A percentile compares a stretch with the other conserved stretches of the same genome.
Evolutionary conservation across 2,797 vertebrate species (phyloP).

Genomic region (Pipistrellus kuhlii): DNA sequence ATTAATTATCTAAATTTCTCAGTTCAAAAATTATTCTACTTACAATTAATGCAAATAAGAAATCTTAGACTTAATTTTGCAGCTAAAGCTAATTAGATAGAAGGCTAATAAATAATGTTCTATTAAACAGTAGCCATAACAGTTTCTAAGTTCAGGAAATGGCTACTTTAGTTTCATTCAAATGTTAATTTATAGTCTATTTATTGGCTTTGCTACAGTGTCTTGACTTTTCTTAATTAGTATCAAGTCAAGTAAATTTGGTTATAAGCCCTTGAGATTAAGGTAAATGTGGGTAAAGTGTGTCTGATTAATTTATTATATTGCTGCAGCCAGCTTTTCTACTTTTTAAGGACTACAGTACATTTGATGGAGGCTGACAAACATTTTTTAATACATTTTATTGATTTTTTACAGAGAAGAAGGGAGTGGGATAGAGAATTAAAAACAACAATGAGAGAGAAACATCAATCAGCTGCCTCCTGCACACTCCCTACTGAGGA

Average conservation of each 20-base stretch:
- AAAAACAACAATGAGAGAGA: too few relatives aligned
- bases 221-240: not conserved
- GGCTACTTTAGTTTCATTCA: not conserved
- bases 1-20: conserved; percentile 50
- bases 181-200: not conserved
- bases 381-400: too few relatives aligned
- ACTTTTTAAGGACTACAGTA: not conserved
- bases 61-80: not conserved
- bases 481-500: too few relatives aligned
- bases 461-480: too few relatives aligned
- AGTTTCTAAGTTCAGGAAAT: not conserved
- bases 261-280: not conserved
- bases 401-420: too few relatives aligned
- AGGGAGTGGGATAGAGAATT: too few relatives aligned
- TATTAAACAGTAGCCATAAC: not conserved
- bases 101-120: not conserved
- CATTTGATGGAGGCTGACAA: not conserved
- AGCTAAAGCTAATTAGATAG: not conserved
- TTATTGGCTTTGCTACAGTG: not conserved
- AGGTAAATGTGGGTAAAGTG: not conserved
- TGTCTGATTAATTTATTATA: not conserved
- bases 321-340: not conserved
- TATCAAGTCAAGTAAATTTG: not conserved
- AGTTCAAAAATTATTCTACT: conserved; percentile 34
- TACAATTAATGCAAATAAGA: conserved; percentile 10